phyloP scores from a whole-genome alignment of 2,113 vertebrate genomes.

The Ictalurus furcatus region DNA sequence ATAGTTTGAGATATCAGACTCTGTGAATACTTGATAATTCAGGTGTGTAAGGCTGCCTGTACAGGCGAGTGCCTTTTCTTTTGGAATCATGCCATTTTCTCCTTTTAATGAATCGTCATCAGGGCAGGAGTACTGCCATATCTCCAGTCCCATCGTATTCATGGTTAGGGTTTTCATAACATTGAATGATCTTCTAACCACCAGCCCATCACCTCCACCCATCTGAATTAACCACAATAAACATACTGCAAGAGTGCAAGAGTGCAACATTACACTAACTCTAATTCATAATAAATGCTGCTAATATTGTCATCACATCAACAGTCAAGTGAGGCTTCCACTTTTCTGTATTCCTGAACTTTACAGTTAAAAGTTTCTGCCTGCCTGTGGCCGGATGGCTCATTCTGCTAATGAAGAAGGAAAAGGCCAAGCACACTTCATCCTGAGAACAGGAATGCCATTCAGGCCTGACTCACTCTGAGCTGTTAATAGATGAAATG shows the following conservation, averaged over 20 bases:
- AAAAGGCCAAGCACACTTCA: background rate
- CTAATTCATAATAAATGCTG: background rate
- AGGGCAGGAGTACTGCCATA: background rate
- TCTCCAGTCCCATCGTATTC: background rate
- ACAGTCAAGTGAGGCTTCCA: background rate
- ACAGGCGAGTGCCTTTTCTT: background rate
- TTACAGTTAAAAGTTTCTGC: background rate
- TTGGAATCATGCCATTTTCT: background rate
- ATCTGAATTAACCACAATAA: background rate
- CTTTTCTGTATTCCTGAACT: background rate
- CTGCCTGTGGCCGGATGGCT: background rate
- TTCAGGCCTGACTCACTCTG: background rate
- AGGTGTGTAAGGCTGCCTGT: background rate
- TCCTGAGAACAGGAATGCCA: background rate
- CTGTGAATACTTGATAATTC: background rate
- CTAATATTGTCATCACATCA: background rate
- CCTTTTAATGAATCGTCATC: background rate
- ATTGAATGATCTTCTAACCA: background rate
- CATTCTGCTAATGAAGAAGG: background rate
- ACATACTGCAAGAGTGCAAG: background rate
- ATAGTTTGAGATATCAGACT: background rate
- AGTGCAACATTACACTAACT: background rate
- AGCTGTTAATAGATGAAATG: background rate
- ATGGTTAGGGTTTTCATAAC: background rate
- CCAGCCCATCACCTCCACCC: background rate